phyloP scores from a whole-genome alignment of 2,797 vertebrate genomes.

The Dicrostonyx torquatus region DNA sequence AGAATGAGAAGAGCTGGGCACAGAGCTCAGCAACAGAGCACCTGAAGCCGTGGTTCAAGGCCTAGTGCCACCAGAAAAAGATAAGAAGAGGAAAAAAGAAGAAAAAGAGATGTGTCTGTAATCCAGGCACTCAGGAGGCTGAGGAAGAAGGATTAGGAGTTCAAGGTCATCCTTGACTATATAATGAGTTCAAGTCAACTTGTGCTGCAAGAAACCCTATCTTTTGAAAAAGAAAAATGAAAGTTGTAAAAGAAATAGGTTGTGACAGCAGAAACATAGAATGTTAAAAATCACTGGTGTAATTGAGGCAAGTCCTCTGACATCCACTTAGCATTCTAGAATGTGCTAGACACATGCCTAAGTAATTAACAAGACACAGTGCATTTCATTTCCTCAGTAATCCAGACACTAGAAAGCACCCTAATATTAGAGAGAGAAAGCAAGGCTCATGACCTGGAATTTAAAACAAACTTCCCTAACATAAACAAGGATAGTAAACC shows the following conservation, averaged over 20 bases:
- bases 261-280: slow-evolving; percentile 36
- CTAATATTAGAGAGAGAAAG: not conserved
- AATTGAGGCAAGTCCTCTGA: not conserved
- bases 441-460: not conserved
- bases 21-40: not conserved
- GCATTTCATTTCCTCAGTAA: slow-evolving; percentile 37
- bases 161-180: not conserved
- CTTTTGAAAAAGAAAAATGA: not conserved
- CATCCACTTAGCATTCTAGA: slow-evolving; percentile 1
- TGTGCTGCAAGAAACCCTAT: not conserved
- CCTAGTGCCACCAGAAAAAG: not conserved
- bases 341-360: not conserved
- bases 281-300: not conserved
- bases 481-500: not conserved
- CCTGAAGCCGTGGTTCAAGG: not conserved
- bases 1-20: not conserved
- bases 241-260: not conserved
- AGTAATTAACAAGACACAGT: not conserved
- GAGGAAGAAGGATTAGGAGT: not conserved
- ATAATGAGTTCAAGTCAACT: not conserved
- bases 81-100: not conserved
- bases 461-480: slow-evolving; percentile 9
- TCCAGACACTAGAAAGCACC: not conserved
- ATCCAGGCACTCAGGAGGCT: not conserved
- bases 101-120: not conserved